phyloP scores from a whole-genome alignment of 2,888 invertebrate species.

The Actias luna region DNA sequence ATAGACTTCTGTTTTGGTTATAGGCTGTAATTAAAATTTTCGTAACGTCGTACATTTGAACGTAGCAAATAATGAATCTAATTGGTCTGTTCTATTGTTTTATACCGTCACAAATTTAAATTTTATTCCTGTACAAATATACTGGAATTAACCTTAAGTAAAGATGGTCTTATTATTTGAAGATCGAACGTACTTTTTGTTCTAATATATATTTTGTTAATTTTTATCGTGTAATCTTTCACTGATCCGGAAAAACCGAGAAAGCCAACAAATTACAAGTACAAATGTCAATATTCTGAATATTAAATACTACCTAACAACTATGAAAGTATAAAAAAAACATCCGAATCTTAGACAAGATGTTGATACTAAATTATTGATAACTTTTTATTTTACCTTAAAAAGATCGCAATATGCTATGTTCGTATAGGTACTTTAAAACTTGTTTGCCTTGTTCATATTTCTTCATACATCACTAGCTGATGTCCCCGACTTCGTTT shows the following conservation, averaged over 20 bases:
- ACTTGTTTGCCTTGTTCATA: too few species aligned
- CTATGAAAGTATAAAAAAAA: too few species aligned
- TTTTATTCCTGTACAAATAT: conserved; percentile 2
- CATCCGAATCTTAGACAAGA: too few species aligned
- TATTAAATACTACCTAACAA: too few species aligned
- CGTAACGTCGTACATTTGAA: conserved; percentile 30
- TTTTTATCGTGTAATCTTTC: neutral
- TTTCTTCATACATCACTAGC: too few species aligned
- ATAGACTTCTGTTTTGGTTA: conserved; percentile 55
- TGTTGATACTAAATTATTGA: too few species aligned
- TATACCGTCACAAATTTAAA: conserved; percentile 9
- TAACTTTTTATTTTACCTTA: too few species aligned
- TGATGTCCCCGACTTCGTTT: too few species aligned
- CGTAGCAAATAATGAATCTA: conserved; percentile 38
- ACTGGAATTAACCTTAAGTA: neutral
- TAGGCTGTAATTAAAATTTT: conserved; percentile 56
- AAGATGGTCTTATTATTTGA: neutral
- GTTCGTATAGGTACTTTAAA: too few species aligned
- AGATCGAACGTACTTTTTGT: neutral
- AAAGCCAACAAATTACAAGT: neutral
- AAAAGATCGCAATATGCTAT: too few species aligned
- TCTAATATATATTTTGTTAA: neutral
- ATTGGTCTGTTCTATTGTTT: conserved; percentile 38
- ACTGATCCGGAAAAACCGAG: neutral
- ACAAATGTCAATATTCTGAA: too few species aligned